phyloP scores from a whole-genome alignment of 2,888 invertebrate genomes.

The Pinctada fucata region DNA sequence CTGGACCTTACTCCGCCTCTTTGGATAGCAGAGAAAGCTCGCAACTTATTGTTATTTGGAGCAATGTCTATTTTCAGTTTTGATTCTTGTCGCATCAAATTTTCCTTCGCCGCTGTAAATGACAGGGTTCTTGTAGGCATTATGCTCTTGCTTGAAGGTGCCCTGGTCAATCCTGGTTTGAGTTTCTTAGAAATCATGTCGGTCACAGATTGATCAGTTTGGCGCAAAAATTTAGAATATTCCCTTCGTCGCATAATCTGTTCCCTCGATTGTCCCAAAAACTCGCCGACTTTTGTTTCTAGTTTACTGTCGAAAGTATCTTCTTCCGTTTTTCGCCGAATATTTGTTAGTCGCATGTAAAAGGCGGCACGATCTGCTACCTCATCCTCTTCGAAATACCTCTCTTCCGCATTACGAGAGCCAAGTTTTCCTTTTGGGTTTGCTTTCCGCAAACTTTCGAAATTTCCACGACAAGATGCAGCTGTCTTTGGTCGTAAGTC shows the following conservation, averaged over 20 bases:
- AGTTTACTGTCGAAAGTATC: constrained; percentile 15
- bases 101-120: neutral
- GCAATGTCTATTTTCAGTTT: neutral
- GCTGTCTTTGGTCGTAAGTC: constrained; percentile 38
- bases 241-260: constrained; percentile 5
- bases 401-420: constrained; percentile 14
- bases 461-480: constrained; percentile 7
- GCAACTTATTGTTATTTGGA: neutral
- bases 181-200: neutral
- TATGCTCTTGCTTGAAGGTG: neutral
- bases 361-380: constrained; percentile 34
- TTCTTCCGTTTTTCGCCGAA: constrained; percentile 29
- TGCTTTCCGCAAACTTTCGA: constrained; percentile 9
- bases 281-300: constrained; percentile 30
- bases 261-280: constrained; percentile 24
- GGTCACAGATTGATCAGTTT: constrained; percentile 12
- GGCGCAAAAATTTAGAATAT: constrained; percentile 8
- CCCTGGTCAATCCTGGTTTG: neutral
- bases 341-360: constrained; percentile 22
- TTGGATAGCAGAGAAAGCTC: neutral
- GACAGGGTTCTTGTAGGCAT: neutral
- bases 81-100: neutral
- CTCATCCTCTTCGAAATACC: constrained; percentile 43
- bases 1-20: neutral
- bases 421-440: constrained; percentile 28